These are phyloP conservation scores for Meandrina meandrites DNA, from an alignment of 92 coral and sea anemone species.

Conservation along the genomic window DNA sequence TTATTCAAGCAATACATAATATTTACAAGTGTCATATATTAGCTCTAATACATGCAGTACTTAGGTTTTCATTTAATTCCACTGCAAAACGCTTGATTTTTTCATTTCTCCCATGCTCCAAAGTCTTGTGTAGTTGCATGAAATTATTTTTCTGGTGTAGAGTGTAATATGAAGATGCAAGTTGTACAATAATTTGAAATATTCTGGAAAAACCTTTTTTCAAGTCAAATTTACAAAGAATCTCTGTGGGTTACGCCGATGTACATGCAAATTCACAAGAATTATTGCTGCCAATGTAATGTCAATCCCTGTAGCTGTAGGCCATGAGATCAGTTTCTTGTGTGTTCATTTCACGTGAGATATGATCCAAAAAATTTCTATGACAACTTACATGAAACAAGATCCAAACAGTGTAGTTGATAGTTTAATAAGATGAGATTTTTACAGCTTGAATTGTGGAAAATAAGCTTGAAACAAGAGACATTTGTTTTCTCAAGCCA, in stretches of 20 bases:
- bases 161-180: not conserved
- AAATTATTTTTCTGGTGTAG: not conserved
- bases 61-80: not conserved
- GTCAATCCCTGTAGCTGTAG: not conserved
- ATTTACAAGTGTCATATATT: not conserved
- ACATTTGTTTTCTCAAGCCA: not conserved
- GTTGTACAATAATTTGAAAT: slow-evolving; percentile 5
- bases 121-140: not conserved
- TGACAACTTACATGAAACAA: not conserved
- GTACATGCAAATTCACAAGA: not conserved
- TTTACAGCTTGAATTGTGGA: too few relatives aligned
- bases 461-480: not conserved
- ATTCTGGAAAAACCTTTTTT: not conserved
- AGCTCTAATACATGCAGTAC: not conserved
- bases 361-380: too few relatives aligned
- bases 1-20: not conserved
- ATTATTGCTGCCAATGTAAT: not conserved
- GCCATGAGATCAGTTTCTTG: not conserved
- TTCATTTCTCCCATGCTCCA: not conserved
- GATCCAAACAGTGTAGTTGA: not conserved
- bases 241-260: not conserved
- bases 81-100: not conserved
- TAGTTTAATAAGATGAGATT: too few relatives aligned
- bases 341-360: not conserved
- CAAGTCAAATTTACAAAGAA: not conserved